phyloP scores from a whole-genome alignment of 1,140 invertebrate genomes.

The Saccostrea echinata region DNA sequence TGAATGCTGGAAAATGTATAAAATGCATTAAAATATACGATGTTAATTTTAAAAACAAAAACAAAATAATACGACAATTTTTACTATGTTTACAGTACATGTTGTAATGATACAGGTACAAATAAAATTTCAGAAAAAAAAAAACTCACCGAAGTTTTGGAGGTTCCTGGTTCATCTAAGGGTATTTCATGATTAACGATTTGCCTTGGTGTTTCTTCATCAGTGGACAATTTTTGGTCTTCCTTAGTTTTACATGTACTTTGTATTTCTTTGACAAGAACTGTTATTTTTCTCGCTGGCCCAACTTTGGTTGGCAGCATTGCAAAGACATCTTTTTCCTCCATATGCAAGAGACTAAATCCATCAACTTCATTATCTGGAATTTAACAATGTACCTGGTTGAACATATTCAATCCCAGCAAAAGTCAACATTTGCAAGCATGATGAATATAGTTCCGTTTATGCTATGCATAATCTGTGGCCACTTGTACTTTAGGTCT shows the following conservation, averaged over 20 bases:
- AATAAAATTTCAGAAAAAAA: no score
- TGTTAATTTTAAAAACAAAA: no score
- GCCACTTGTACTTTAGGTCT: slow-evolving; percentile 27
- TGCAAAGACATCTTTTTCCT: not conserved
- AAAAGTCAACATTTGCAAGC: slow-evolving; percentile 44
- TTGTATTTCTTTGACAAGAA: not conserved
- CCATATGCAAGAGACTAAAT: not conserved
- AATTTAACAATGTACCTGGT: not conserved
- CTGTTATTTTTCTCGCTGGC: not conserved
- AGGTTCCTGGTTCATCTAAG: no score
- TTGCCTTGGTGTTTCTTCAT: no score
- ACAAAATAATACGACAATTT: no score
- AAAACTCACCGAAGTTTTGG: no score
- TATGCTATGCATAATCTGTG: slow-evolving; percentile 16
- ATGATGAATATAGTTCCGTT: slow-evolving; percentile 31
- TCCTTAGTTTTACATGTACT: not conserved
- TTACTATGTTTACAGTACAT: no score
- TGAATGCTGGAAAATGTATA: no score
- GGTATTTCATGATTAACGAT: no score
- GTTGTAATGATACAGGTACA: no score
- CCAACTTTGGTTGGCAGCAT: slow-evolving; percentile 7
- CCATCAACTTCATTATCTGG: slow-evolving; percentile 45
- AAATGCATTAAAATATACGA: no score
- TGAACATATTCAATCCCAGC: not conserved
- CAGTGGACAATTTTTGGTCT: no score